A percentile compares a stretch with the other conserved stretches of the same genome.
These are phyloP conservation scores for Sciurus vulgaris DNA, from an alignment of 2,797 vertebrate genomes.

Conservation along the genomic window DNA sequence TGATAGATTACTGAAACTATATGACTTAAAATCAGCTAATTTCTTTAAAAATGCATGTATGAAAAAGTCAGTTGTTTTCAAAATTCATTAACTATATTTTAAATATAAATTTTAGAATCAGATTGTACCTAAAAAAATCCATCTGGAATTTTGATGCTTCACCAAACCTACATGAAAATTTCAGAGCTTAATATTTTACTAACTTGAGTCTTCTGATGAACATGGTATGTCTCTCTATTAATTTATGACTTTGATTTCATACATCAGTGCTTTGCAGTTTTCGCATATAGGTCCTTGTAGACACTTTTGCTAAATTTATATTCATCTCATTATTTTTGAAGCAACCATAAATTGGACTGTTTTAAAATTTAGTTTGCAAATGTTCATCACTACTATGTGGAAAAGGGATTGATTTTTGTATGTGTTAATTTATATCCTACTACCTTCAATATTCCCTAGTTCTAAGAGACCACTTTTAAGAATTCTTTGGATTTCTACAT, in stretches of 20 bases:
- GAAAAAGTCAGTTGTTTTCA: not conserved
- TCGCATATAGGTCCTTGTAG: not conserved
- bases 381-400: not conserved
- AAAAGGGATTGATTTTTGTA: constrained; percentile 15
- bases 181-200: not conserved
- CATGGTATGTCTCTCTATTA: not conserved
- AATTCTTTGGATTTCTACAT: not conserved
- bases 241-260: constrained; percentile 22
- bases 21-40: not conserved
- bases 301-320: constrained; percentile 6
- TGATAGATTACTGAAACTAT: not conserved
- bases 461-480: not conserved
- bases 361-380: constrained; percentile 28
- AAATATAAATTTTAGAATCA: not conserved
- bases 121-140: not conserved
- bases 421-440: not conserved
- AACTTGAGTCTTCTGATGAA: not conserved
- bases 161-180: not conserved
- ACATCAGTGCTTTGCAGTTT: not conserved
- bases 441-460: constrained; percentile 21
- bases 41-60: not conserved
- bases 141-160: not conserved
- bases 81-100: not conserved
- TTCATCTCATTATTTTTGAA: not conserved
- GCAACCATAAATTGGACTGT: not conserved